phyloP scores from a whole-genome alignment of 2,888 invertebrate species.

The Pherbina coryleti region DNA sequence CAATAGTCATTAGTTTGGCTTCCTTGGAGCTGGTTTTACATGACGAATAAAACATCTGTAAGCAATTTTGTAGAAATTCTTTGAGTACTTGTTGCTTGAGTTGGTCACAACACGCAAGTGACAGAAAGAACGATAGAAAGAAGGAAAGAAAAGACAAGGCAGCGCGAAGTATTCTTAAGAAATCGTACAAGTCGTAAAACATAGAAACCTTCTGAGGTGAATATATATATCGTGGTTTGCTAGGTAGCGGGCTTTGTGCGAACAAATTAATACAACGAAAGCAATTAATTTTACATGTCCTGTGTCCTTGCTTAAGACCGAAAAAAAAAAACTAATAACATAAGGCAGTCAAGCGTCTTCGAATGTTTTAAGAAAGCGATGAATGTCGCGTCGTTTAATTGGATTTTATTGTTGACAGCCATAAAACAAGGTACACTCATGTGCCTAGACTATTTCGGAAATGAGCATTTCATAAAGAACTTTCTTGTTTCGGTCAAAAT shows the following conservation, averaged over 20 bases:
- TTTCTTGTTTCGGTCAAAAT: background rate
- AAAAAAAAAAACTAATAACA: too few relatives aligned
- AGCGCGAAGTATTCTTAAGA: background rate
- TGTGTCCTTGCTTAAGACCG: too few relatives aligned
- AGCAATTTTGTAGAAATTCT: conserved; percentile 19
- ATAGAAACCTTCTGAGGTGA: background rate
- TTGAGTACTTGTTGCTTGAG: conserved; percentile 50
- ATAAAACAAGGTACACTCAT: conserved; percentile 60
- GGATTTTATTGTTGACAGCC: conserved; percentile 45
- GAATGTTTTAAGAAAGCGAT: background rate
- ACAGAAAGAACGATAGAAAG: background rate
- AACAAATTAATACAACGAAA: background rate
- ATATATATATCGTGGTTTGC: background rate
- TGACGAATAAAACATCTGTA: conserved; percentile 4
- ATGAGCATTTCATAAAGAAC: conserved; percentile 46
- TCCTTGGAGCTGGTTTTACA: conserved; percentile 31
- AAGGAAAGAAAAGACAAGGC: background rate
- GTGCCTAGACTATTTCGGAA: conserved; percentile 48
- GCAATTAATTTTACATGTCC: too few relatives aligned
- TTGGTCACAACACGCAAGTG: conserved; percentile 47
- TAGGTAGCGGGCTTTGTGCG: background rate
- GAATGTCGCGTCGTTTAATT: conserved; percentile 43
- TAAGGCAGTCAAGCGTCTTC: too few relatives aligned
- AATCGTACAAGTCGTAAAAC: background rate
- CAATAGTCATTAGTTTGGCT: conserved; percentile 48